These are phyloP conservation scores for Epinephelus awoara DNA, from an alignment of 2,797 vertebrate genomes.

Conservation along the genomic window DNA sequence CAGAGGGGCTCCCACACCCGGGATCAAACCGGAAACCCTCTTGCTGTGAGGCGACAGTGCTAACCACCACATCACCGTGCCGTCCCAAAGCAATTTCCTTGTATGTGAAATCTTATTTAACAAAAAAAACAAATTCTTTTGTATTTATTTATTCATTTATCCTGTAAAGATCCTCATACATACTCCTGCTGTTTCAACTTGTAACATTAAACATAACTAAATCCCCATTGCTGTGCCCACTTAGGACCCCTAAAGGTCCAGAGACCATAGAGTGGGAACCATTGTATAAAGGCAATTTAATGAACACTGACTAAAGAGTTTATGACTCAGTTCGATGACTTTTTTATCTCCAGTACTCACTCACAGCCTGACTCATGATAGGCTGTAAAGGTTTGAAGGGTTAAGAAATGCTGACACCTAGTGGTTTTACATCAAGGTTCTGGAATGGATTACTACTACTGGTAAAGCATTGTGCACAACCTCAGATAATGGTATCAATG, in stretches of 20 bases:
- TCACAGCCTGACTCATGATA: neutral
- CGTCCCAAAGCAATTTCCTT: too few species aligned
- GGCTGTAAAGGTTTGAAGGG: neutral
- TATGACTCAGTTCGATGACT: neutral
- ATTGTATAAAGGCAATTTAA: neutral
- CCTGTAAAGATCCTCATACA: too few species aligned
- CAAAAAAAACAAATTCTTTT: too few species aligned
- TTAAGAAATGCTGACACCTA: slow-evolving; percentile 23
- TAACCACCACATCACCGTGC: too few species aligned
- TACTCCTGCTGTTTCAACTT: too few species aligned
- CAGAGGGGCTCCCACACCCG: too few species aligned
- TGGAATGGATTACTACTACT: neutral
- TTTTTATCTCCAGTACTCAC: neutral
- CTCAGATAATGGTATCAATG: neutral
- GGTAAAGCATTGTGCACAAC: neutral
- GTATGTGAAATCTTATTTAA: too few species aligned
- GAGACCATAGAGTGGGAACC: neutral
- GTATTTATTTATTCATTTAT: too few species aligned
- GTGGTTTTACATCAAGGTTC: slow-evolving; percentile 6
- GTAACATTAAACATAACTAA: too few species aligned
- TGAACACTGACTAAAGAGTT: neutral
- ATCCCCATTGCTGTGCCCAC: neutral
- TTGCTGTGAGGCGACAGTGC: too few species aligned
- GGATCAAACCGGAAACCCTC: too few species aligned
- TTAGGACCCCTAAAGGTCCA: too few species aligned